A percentile compares a stretch with the other conserved stretches of the same genome.
Evolutionary conservation across 2,797 vertebrate genomes (phyloP).

Genomic region (Tragelaphus eurycerus): DNA sequence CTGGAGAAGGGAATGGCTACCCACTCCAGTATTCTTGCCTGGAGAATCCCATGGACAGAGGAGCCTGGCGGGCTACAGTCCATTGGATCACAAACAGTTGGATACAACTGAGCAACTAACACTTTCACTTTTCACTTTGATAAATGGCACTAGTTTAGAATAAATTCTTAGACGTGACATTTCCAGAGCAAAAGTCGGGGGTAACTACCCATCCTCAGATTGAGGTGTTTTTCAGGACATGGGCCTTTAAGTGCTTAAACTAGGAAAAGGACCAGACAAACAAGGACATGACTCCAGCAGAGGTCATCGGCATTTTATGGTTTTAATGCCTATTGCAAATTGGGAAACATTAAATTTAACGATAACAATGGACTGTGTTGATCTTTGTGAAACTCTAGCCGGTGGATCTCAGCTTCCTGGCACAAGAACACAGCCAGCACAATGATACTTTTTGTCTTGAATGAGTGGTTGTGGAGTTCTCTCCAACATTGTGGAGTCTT

Average conservation of each 20-base stretch:
- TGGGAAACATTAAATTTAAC: conserved; percentile 14
- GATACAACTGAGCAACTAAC: background rate
- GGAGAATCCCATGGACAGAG: background rate
- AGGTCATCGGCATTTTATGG: background rate
- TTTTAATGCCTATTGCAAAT: background rate
- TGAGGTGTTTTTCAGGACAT: background rate
- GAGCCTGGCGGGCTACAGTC: background rate
- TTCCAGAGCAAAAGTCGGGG: background rate
- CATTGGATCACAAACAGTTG: background rate
- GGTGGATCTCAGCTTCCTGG: background rate
- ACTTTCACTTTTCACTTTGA: background rate
- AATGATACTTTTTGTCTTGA: background rate
- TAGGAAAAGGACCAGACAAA: background rate
- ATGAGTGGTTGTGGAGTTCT: background rate
- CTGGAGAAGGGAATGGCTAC: background rate
- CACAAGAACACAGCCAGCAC: background rate
- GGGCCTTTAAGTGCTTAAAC: background rate
- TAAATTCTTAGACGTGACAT: conserved; percentile 5
- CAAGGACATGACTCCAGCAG: background rate
- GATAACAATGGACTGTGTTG: background rate
- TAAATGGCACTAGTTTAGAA: background rate
- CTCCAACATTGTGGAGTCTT: background rate
- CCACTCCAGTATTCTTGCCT: background rate
- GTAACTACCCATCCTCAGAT: background rate
- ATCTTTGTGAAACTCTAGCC: background rate